Evolutionary conservation across 2,113 vertebrate species (phyloP).

Genomic region (Chrysochloris asiatica): DNA sequence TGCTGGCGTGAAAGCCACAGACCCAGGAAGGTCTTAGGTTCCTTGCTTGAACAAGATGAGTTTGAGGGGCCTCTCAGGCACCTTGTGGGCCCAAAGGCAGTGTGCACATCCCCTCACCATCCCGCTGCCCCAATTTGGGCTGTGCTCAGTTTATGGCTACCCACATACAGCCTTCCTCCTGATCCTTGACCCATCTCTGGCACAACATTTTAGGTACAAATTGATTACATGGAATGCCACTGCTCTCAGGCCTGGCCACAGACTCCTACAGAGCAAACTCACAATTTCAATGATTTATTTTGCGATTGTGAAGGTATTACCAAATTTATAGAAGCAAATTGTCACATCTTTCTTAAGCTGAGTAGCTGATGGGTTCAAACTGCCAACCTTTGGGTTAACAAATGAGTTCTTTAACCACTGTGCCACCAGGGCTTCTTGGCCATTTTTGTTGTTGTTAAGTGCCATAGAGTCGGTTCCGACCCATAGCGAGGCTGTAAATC

Average conservation of each 20-base stretch:
- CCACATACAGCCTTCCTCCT: background rate
- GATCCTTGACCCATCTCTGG: background rate
- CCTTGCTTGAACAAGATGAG: background rate
- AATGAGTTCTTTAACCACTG: too few relatives aligned
- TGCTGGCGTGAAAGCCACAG: too few relatives aligned
- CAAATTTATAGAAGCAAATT: too few relatives aligned
- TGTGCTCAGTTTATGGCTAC: too few relatives aligned
- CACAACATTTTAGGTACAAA: background rate
- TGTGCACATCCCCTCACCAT: background rate
- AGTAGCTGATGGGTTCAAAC: too few relatives aligned
- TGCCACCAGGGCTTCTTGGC: too few relatives aligned
- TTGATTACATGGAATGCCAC: background rate
- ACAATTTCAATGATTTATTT: background rate
- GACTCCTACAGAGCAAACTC: background rate
- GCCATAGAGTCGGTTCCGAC: too few relatives aligned
- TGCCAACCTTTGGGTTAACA: too few relatives aligned
- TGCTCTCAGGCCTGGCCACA: background rate
- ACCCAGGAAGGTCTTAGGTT: background rate
- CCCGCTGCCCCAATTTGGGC: background rate
- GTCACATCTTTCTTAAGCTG: too few relatives aligned
- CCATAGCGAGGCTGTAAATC: too few relatives aligned
- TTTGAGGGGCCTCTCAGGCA: background rate
- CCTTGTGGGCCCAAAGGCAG: too few relatives aligned
- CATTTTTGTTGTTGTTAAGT: too few relatives aligned
- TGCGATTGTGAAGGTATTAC: background rate